Conservation (phyloP, 1,140 invertebrate species). For the Gryon sp. region DNA sequence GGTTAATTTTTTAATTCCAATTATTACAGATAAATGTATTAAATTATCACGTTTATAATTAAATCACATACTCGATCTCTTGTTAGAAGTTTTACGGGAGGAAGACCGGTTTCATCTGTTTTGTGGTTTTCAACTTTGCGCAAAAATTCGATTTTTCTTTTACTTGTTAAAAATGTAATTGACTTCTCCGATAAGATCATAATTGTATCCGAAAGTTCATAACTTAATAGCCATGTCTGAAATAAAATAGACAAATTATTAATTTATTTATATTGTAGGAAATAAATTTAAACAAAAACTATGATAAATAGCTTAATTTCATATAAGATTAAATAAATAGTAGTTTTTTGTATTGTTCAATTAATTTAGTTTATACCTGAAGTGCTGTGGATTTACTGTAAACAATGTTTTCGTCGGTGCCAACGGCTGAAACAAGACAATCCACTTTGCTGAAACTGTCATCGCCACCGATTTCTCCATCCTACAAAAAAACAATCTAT, state of each 20-base stretch:
- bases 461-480: slow-evolving; percentile 84
- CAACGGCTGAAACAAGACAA: slow-evolving; percentile 93
- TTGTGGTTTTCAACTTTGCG: slow-evolving; percentile 93
- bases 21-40: too few species aligned
- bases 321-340: too few species aligned
- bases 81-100: slow-evolving; percentile 91
- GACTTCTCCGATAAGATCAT: slow-evolving; percentile 92
- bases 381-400: slow-evolving; percentile 97
- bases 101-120: slow-evolving; percentile 89
- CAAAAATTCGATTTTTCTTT: slow-evolving; percentile 99
- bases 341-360: too few species aligned
- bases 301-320: too few species aligned
- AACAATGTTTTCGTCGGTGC: slow-evolving; percentile 95
- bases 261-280: slow-evolving; percentile 1
- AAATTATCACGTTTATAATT: too few species aligned
- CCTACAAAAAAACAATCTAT: slow-evolving; percentile 77
- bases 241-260: slow-evolving; percentile 63
- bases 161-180: slow-evolving; percentile 95
- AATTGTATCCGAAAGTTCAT: slow-evolving; percentile 97
- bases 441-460: slow-evolving; percentile 93
- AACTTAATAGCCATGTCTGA: slow-evolving; percentile 97
- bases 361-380: too few species aligned
- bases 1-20: slow-evolving; percentile 9
- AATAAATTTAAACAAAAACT: slow-evolving; percentile 8
- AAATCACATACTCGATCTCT: slow-evolving; percentile 90